Evolutionary conservation across 2,888 invertebrate genomes (phyloP).

Genomic region (Petrophora chlorosata): DNA sequence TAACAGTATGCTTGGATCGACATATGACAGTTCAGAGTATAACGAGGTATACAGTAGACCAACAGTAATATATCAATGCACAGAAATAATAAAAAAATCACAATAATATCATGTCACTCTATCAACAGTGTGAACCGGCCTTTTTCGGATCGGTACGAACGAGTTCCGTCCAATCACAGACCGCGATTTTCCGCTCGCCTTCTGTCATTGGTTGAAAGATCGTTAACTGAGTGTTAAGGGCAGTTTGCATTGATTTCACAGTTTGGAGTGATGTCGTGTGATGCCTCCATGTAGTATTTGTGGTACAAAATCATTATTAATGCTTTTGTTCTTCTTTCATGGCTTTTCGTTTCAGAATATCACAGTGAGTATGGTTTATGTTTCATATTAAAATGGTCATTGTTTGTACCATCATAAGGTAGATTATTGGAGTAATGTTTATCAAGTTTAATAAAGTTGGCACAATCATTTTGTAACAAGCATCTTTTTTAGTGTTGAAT

Average conservation of each 20-base stretch:
- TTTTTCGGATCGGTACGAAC: conserved; percentile 12
- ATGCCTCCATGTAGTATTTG: conserved; percentile 79
- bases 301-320: conserved; percentile 59
- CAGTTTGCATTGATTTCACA: conserved; percentile 29
- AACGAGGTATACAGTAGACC: conserved; percentile 68
- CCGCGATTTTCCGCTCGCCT: neutral
- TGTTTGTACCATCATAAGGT: too few species aligned
- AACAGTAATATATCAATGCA: conserved; percentile 34
- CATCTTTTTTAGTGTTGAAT: too few species aligned
- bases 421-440: too few species aligned
- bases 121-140: conserved; percentile 25
- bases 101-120: conserved; percentile 38
- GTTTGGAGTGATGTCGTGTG: conserved; percentile 33
- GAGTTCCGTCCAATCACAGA: conserved; percentile 23
- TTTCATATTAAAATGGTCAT: too few species aligned
- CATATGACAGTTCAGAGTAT: conserved; percentile 83
- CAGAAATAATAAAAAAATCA: conserved; percentile 34
- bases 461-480: too few species aligned
- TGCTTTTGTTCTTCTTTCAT: conserved; percentile 63
- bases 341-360: conserved; percentile 70
- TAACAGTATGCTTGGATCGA: conserved; percentile 88
- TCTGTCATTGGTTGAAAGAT: conserved; percentile 18
- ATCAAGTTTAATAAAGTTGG: too few species aligned
- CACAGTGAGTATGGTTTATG: conserved; percentile 59
- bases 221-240: conserved; percentile 12